Evolutionary conservation across 2,888 invertebrate genomes (phyloP), one percentile per base, ranked within the genome.

Genomic region (Buathra laborator): DNA sequence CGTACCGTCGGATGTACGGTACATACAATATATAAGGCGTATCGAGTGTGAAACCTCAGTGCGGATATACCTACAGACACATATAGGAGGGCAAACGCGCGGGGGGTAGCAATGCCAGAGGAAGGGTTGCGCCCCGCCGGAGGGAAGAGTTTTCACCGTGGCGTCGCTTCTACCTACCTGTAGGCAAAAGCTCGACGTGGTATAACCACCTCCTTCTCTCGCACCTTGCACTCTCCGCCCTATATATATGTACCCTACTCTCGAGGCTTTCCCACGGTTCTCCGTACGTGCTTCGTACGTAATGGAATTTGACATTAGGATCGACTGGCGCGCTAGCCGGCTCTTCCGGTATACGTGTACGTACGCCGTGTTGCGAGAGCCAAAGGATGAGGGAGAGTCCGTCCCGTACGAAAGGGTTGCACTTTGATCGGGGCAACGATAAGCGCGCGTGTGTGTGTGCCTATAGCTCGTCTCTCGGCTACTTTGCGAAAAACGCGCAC

Each of bases 301-400:
- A 90, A 90, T 90, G 89, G 90, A 90, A 90, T 89, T 90, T 90
- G 89, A 90, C 90, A 89, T 90, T 90, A 90, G 89, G 89, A 89
- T 89, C 90, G 89, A 90, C 89, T 83, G 70, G 24, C 85, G 84
- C 76, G 44, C 77, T 72, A 43, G 81, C 77, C 62, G 32, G 62
- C 19, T 24, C 53, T 56, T 14, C 53, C 56, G 71, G 62, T 67
- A 64, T 56, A 75, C 70, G 59, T 74, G 59, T 67, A 83, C 46
- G 46, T 19, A 62, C 43, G 14, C 16, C 16, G 53, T 53, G 37
- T 43, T 37, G 19, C 16, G 16, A 48, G 24, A 24, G 46, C 32
- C 64, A 43, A 29, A 46, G 7, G 32, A 12, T 12, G 37, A 12
- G 29, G 19, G 14, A 7, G 46, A 24, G 29, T 14, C 37, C 75